These are phyloP conservation scores for Meta bourneti DNA, from an alignment of 2,888 invertebrate genomes.

Conservation along the genomic window DNA sequence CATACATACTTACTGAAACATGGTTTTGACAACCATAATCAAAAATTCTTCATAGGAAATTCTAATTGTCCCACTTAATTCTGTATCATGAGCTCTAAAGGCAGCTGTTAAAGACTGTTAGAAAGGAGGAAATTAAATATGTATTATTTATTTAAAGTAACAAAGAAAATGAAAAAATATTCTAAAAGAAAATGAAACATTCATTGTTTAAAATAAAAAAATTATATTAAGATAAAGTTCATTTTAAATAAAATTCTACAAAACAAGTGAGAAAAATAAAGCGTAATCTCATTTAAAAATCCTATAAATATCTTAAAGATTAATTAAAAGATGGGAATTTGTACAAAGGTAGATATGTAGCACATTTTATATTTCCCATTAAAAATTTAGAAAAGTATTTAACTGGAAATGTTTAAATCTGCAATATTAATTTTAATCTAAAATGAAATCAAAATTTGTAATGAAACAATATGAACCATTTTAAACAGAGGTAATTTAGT, in stretches of 20 bases:
- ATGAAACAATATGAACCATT: no score
- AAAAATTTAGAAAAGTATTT: no score
- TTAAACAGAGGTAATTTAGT: no score
- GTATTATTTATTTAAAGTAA: background rate
- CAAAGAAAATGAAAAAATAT: background rate
- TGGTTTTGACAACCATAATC: constrained; percentile 87
- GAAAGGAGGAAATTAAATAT: constrained; percentile 57
- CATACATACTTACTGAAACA: constrained; percentile 79
- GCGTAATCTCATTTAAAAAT: no score
- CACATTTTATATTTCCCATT: no score
- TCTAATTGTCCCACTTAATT: constrained; percentile 96
- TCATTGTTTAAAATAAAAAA: background rate
- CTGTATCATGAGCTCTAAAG: constrained; percentile 93
- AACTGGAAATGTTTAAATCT: no score
- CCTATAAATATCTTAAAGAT: no score
- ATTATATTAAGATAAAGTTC: background rate
- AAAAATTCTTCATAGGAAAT: constrained; percentile 98
- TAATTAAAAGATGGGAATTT: no score
- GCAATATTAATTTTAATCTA: no score
- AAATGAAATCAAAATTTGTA: no score
- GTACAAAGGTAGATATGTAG: no score
- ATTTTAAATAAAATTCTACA: background rate
- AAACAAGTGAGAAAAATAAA: no score
- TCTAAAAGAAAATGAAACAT: background rate
- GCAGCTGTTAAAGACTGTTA: constrained; percentile 92